phyloP scores from a whole-genome alignment of 2,113 vertebrate species.

The Gallinago jamesoni region DNA sequence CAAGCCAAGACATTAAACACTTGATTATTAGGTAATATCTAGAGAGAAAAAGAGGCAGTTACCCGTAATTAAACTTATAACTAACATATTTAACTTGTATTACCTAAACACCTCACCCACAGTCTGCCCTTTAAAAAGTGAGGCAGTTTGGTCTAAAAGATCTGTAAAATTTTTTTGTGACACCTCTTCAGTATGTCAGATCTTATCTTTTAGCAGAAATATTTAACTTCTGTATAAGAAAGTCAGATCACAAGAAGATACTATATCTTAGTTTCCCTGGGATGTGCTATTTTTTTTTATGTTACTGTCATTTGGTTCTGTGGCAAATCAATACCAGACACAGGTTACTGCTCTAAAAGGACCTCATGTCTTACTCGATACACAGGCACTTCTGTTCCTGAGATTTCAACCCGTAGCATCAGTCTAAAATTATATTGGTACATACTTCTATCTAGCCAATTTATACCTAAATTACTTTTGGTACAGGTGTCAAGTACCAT shows the following conservation, averaged over 20 bases:
- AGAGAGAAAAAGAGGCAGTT: not conserved
- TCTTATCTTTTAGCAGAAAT: not conserved
- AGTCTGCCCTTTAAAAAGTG: not conserved
- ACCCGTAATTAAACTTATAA: not conserved
- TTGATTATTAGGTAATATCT: too few species aligned
- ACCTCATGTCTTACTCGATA: not conserved
- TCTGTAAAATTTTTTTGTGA: not conserved
- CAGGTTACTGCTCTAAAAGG: not conserved
- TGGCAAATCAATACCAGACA: not conserved
- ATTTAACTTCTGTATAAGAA: not conserved
- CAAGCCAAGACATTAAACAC: not conserved
- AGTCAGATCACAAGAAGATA: not conserved
- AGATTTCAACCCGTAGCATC: not conserved
- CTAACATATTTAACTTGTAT: not conserved
- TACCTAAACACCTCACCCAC: not conserved
- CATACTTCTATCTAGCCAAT: not conserved
- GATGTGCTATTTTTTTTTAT: not conserved
- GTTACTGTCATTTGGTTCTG: not conserved
- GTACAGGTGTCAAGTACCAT: not conserved
- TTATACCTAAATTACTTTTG: not conserved
- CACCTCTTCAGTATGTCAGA: not conserved
- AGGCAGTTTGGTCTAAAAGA: not conserved
- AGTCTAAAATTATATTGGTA: not conserved
- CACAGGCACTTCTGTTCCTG: not conserved
- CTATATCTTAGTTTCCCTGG: not conserved